Conservation (phyloP, 2,797 vertebrate species). For the Lacerta viridis region DNA sequence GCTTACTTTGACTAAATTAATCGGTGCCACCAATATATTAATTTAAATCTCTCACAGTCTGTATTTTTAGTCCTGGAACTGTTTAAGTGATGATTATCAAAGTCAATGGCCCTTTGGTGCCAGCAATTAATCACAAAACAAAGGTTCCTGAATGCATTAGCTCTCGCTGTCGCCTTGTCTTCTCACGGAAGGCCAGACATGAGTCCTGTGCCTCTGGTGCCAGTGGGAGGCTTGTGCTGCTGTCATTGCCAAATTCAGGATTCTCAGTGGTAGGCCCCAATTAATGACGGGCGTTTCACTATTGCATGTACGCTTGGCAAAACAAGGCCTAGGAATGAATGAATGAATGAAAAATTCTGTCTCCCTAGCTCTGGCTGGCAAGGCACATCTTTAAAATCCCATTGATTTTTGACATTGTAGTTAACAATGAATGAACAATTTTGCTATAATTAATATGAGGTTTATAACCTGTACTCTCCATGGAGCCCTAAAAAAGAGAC, state of each 20-base stretch:
- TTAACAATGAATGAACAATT: slow-evolving; percentile 16
- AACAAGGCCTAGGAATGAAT: slow-evolving; percentile 48
- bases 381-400: slow-evolving; percentile 33
- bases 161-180: slow-evolving; percentile 49
- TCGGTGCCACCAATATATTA: slow-evolving; percentile 48
- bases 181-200: slow-evolving; percentile 46
- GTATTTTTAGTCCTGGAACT: slow-evolving; percentile 52
- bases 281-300: slow-evolving; percentile 59
- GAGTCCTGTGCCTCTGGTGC: slow-evolving; percentile 40
- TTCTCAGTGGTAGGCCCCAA: slow-evolving; percentile 57
- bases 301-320: slow-evolving; percentile 34
- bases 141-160: slow-evolving; percentile 50
- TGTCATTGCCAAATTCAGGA: slow-evolving; percentile 49
- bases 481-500: not conserved
- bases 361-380: slow-evolving; percentile 4
- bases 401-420: slow-evolving; percentile 2
- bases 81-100: slow-evolving; percentile 64
- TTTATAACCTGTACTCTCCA: not conserved
- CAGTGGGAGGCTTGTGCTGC: slow-evolving; percentile 33
- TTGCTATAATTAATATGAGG: not conserved
- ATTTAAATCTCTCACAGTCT: slow-evolving; percentile 61
- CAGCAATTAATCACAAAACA: slow-evolving; percentile 66
- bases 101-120: slow-evolving; percentile 61
- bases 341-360: slow-evolving; percentile 22
- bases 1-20: slow-evolving; percentile 63